Evolutionary conservation across 2,888 invertebrate genomes (phyloP), one percentile per base, ranked within the genome.

Genomic region (Ophion ellenae): DNA sequence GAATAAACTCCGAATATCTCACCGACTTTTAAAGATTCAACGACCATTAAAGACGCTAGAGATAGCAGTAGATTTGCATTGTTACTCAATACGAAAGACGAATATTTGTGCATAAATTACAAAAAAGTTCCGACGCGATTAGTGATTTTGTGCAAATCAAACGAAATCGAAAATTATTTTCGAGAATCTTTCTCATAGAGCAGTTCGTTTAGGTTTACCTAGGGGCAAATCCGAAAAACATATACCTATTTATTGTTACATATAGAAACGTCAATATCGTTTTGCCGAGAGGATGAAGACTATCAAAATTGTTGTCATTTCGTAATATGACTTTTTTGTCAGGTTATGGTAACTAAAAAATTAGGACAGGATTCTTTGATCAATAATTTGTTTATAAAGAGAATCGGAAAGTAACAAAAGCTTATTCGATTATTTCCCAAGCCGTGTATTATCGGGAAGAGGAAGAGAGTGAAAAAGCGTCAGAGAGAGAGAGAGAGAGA

Each of bases 1-100:
- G 64, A 32, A 69, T 40, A 32, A 45, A 71, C 83, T 66, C 32
- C 47, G 69, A 69, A 79, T 83, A 69, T 67, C 17, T 78, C 47
- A 74, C 73, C 67, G 78, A 67, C 67, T 71, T 67, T 74, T 53
- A 36, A 78, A 66, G 67, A 78, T 67, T 69, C 59, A 79, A 79
- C 73, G 67, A 69, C 7, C 36, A 20, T 67, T 17, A 24, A 40
- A 0, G 40, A 28, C 61, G 36, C 61, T 28, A n/a, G 5, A 17
- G 57, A 59, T 14, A 11, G 24, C 9, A 73, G 20, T 28, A 1
- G 2, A 59, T 61, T 78, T 61, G 59, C 76, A 76, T 66, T 28
- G 17, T 76, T 53, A n/a, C 28, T 45, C 32, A 47, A 40, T 32
- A 10, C 20, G 36, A 20, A 57, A n/a, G 57, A 59, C n/a, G 28